These are phyloP conservation scores for Engystomops pustulosus DNA, from an alignment of 2,113 vertebrate genomes.

Conservation along the genomic window DNA sequence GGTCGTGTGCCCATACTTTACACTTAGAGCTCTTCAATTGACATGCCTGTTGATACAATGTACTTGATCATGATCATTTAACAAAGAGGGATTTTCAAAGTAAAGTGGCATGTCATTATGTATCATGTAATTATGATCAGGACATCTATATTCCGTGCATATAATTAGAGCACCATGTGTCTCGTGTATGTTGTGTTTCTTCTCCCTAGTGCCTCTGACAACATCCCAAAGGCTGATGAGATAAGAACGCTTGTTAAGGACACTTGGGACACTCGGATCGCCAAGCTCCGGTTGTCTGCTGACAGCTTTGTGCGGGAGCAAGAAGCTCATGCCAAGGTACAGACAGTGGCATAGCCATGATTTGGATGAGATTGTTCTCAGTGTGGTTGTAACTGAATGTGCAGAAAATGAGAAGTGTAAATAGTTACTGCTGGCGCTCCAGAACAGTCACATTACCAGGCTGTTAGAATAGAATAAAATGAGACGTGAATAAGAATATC, in stretches of 20 bases:
- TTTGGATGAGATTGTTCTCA: background rate
- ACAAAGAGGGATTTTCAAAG: too few relatives aligned
- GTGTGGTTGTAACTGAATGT: background rate
- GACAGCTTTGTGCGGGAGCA: conserved; percentile 93
- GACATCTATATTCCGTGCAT: too few relatives aligned
- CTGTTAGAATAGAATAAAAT: background rate
- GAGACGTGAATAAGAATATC: background rate
- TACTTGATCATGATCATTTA: too few relatives aligned
- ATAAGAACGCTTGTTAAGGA: conserved; percentile 96
- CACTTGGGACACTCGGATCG: conserved; percentile 93
- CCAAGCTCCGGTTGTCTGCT: conserved; percentile 92
- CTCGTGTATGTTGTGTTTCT: too few relatives aligned
- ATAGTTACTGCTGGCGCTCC: background rate
- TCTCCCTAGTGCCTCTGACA: conserved; percentile 85
- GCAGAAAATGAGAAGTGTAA: background rate
- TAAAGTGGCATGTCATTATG: too few relatives aligned
- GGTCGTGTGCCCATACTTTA: too few relatives aligned
- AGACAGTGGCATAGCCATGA: background rate
- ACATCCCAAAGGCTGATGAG: conserved; percentile 93
- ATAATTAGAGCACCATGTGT: too few relatives aligned
- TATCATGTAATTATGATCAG: too few relatives aligned
- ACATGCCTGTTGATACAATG: too few relatives aligned
- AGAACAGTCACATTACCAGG: background rate
- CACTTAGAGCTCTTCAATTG: too few relatives aligned
- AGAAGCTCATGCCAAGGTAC: conserved; percentile 92